A percentile compares a stretch with the other conserved stretches of the same genome.
Evolutionary conservation across 1,140 invertebrate genomes (phyloP).

Genomic region (Gonioctena quinquepunctata): DNA sequence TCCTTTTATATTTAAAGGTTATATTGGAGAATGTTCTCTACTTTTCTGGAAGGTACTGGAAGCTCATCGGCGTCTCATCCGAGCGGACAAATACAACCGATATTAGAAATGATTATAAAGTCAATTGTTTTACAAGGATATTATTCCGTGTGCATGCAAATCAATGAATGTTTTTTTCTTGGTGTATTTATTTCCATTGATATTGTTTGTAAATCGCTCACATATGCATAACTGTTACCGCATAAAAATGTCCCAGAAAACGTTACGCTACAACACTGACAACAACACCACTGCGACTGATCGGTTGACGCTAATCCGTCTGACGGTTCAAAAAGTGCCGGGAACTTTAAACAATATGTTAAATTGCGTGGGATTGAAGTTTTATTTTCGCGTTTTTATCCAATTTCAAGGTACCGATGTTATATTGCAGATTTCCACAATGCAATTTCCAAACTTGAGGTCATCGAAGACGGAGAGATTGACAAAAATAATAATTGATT

Average conservation of each 20-base stretch:
- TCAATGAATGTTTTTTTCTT: background rate
- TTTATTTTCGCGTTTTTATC: too few species aligned
- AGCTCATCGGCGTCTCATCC: conserved; percentile 25
- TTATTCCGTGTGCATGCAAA: background rate
- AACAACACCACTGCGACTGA: background rate
- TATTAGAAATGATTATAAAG: background rate
- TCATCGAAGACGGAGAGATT: too few species aligned
- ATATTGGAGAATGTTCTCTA: conserved; percentile 33
- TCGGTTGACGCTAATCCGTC: background rate
- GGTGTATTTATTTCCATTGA: background rate
- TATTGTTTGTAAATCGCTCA: background rate
- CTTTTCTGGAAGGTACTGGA: conserved; percentile 41
- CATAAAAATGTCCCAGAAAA: background rate
- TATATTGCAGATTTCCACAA: too few species aligned
- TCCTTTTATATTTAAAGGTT: conserved; percentile 41
- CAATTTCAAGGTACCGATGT: too few species aligned
- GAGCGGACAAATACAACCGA: conserved; percentile 1
- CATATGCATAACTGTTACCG: background rate
- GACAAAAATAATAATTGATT: too few species aligned
- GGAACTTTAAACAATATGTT: background rate
- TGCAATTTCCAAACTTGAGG: too few species aligned
- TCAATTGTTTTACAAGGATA: background rate
- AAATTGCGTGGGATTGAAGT: background rate
- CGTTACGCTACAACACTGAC: background rate
- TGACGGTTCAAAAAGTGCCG: background rate